Evolutionary conservation across 2,797 vertebrate species (phyloP).

Genomic region (Enteromius viviparus): DNA sequence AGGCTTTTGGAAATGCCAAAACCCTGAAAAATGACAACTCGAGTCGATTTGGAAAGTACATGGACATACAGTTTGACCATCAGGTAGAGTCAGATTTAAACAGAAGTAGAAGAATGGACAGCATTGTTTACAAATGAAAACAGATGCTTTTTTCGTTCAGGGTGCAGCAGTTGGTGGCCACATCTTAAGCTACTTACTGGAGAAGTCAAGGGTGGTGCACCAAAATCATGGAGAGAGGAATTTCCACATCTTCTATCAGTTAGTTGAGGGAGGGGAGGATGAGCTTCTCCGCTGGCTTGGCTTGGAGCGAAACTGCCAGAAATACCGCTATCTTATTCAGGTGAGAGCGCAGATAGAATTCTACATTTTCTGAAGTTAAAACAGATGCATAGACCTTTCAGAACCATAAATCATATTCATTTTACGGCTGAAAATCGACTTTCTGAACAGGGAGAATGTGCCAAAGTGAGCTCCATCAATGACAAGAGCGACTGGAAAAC

Average conservation of each 20-base stretch:
- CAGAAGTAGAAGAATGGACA: too few species aligned
- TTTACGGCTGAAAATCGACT: not conserved
- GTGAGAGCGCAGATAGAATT: conserved; percentile 56
- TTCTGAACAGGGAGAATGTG: conserved; percentile 83
- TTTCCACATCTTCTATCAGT: conserved; percentile 96
- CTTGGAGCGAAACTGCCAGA: conserved; percentile 82
- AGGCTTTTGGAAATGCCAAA: conserved; percentile 97
- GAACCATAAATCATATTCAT: not conserved
- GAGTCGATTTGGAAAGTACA: conserved; percentile 96
- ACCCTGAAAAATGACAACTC: conserved; percentile 95
- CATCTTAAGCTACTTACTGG: conserved; percentile 93
- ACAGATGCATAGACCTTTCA: not conserved
- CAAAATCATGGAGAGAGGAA: conserved; percentile 94
- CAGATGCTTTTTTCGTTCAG: conserved; percentile 65
- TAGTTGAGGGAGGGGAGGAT: conserved; percentile 89
- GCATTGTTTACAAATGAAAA: not conserved
- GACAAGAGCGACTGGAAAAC: conserved; percentile 90
- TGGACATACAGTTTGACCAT: conserved; percentile 97
- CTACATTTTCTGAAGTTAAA: not conserved
- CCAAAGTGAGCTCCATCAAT: conserved; percentile 90
- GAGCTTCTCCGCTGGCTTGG: conserved; percentile 88
- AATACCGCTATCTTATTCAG: conserved; percentile 78
- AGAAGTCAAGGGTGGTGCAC: conserved; percentile 93
- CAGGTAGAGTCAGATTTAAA: conserved; percentile 77
- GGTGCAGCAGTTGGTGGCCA: conserved; percentile 92